These are phyloP conservation scores for Alviniconcha marisindica DNA, from an alignment of 1,140 invertebrate species.

Conservation along the genomic window DNA sequence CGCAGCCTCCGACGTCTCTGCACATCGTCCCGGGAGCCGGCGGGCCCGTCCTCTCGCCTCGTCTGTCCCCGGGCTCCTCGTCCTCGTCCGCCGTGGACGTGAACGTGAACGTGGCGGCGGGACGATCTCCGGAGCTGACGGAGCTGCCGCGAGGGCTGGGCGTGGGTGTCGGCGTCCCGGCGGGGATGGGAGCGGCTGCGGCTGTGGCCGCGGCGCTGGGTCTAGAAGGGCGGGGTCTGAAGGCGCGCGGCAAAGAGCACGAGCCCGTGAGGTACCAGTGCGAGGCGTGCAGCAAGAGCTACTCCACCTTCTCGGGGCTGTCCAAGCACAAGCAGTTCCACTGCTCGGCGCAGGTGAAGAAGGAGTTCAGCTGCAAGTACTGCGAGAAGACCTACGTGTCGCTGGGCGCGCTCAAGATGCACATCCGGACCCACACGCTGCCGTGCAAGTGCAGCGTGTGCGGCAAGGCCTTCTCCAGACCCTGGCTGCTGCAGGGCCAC, in stretches of 20 bases:
- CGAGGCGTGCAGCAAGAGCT: conserved; percentile 94
- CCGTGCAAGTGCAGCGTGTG: conserved; percentile 98
- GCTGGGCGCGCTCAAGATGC: conserved; percentile 98
- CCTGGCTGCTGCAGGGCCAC: conserved; percentile 70
- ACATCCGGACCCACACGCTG: conserved; percentile 97
- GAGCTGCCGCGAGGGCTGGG: neutral
- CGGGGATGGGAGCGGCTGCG: neutral
- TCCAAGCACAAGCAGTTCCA: conserved; percentile 98
- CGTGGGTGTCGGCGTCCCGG: neutral
- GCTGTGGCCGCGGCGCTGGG: neutral
- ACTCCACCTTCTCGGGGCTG: conserved; percentile 96
- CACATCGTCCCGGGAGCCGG: too few species aligned
- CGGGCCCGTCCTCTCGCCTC: neutral
- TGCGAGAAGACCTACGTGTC: conserved; percentile 97
- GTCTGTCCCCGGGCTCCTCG: neutral
- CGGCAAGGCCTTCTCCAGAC: conserved; percentile 79
- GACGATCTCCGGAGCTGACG: neutral
- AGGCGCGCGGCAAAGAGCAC: neutral
- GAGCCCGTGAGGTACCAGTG: conserved; percentile 87
- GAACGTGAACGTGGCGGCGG: neutral
- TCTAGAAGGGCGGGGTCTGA: neutral
- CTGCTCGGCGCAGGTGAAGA: conserved; percentile 90
- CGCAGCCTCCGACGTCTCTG: too few species aligned
- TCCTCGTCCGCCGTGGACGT: neutral
- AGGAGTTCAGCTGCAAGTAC: conserved; percentile 96